Evolutionary conservation across 2,888 invertebrate species (phyloP), one percentile per base, ranked within the genome.

Genomic region (Phytoseiulus persimilis): DNA sequence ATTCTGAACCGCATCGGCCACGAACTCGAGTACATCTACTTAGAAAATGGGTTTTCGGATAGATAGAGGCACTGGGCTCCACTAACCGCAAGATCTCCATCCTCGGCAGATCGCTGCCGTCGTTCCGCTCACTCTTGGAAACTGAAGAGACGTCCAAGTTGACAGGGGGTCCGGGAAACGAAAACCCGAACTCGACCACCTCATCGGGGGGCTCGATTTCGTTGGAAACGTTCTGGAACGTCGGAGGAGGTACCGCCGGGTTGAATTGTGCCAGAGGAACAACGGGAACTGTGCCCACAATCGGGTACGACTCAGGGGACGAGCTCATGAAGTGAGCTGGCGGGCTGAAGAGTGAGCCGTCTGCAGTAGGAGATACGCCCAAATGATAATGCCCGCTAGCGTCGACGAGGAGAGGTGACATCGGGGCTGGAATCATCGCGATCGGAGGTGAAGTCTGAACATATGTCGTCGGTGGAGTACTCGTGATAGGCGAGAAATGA

Each of bases 261-360:
- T 87, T 87, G 45, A 87, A 87, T 39, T 87, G 33, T 28, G 87
- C 39, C n/a, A 87, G 32, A 23, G 87, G 87, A 28, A 87, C 87
- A 6, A 87, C 87, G 9, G 87, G 87, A 33, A 87, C 87, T 18
- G 84, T 32, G n/a, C 45, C 31, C 87, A 87, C 45, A 32, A 39
- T 39, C 39, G 87, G 87, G 32, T 65, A 65, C 18, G 65, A 28
- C 65, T 65, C 65, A 28, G 65, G 28, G 18, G 14, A 2, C 28
- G 65, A 65, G 65, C 65, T 14, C 65, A 65, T 28, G 65, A 11
- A 65, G 65, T 65, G 65, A 1, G 65, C 2, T 1, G 65, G 65
- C 18, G 65, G 65, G 65, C 65, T 65, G 65, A 14, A 65, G 23
- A 65, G 28, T 28, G 65, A 28, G 18, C 11, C 65, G 18, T 65